These are phyloP conservation scores for Hydroisotoma schaefferi DNA, from an alignment of 2,888 invertebrate species.

Conservation along the genomic window DNA sequence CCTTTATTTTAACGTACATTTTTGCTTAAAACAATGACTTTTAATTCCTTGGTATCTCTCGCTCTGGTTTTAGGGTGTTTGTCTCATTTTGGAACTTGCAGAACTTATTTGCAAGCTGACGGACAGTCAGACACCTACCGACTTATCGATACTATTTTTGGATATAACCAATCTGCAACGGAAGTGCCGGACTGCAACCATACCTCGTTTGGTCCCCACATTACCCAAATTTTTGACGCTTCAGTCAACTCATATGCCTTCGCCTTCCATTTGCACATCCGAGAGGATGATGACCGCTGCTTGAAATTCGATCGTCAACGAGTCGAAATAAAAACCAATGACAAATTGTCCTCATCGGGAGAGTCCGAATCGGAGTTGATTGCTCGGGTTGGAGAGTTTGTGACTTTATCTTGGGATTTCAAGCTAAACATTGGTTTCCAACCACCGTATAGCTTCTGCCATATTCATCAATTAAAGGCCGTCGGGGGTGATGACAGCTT, in stretches of 20 bases:
- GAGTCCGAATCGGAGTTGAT: background rate
- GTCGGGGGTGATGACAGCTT: conserved; percentile 34
- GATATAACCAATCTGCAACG: conserved; percentile 19
- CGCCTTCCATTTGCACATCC: conserved; percentile 30
- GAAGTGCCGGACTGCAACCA: conserved; percentile 42
- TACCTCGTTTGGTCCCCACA: conserved; percentile 28
- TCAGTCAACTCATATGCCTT: conserved; percentile 26
- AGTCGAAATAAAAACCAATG: conserved; percentile 27
- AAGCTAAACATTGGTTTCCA: conserved; percentile 37
- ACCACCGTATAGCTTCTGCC: conserved; percentile 35
- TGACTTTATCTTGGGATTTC: conserved; percentile 40
- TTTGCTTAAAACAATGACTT: too few relatives aligned
- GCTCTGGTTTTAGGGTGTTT: too few relatives aligned
- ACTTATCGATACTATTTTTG: conserved; percentile 32
- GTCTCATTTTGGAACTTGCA: too few relatives aligned
- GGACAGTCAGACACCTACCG: conserved; percentile 28
- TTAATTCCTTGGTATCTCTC: too few relatives aligned
- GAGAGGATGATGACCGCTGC: conserved; percentile 36
- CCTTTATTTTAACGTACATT: too few relatives aligned
- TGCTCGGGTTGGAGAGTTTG: conserved; percentile 16
- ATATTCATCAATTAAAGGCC: conserved; percentile 42
- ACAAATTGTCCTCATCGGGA: background rate
- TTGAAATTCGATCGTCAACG: conserved; percentile 34
- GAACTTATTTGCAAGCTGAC: conserved; percentile 23
- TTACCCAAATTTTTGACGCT: conserved; percentile 25